Base-by-base conservation (phyloP, 2,888 invertebrate species). In the Diabrotica balteata region DNA sequence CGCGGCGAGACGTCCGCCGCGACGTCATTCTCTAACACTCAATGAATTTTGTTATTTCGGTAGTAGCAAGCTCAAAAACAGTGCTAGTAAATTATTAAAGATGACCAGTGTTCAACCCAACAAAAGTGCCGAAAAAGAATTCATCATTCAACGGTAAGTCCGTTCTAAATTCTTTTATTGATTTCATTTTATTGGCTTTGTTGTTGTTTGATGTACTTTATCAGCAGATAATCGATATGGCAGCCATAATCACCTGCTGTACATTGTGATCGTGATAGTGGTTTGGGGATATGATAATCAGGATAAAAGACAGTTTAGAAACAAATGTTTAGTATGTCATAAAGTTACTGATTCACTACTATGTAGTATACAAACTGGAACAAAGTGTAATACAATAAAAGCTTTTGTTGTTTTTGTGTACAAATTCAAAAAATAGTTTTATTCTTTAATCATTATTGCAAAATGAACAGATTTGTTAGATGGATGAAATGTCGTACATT, bases 61-160 rank as follows among this genome's bases (percentile, higher is more conserved):
- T 44, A 50, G 44, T 9, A 49, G 52, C 9, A 45, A 57, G 45
- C 11, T 57, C 7, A 57, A 17, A 57, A 57, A 52, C 58, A 11
- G 52, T 55, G 17, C n/a, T 46, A 32, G 43, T 11, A n/a, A 46
- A 51, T 32, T 11, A 58, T 11, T 10, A 44, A 75, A 70, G 66
- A 79, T 79, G 79, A 78, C 79, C 59, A 77, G 77, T 66, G 75
- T 80, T 47, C 74, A 77, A 64, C 71, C 76, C 17, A 68, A 70
- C 10, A 77, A 76, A 73, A 77, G 72, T 63, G 71, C 76, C 9
- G 70, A 74, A 50, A 73, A 73, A 57, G 78, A 79, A 69, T 79
- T 78, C 70, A 74, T 73, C 42, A 78, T 78, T 59, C 71, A 73
- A 57, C 74, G 71, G 73, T 71, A 52, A 62, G 71, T 69, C 46